Conservation (phyloP, 2,113 vertebrate species). For the Gopherus evgoodei region DNA sequence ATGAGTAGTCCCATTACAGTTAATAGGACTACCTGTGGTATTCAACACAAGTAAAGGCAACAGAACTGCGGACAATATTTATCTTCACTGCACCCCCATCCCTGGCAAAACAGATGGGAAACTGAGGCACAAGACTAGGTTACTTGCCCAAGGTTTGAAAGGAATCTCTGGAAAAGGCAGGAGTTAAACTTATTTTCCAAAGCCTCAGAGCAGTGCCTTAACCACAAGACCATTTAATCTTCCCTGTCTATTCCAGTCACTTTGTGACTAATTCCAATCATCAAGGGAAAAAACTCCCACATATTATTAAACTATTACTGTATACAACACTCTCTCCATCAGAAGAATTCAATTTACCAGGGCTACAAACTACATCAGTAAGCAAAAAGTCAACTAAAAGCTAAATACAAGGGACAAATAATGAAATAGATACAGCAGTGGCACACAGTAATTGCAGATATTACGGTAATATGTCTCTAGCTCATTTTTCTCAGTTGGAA, state of each 20-base stretch:
- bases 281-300: not conserved
- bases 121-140: not conserved
- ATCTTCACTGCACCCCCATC: not conserved
- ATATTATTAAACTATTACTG: not conserved
- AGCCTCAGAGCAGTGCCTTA: not conserved
- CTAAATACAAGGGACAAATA: not conserved
- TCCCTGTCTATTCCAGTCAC: not conserved
- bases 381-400: not conserved
- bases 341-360: not conserved
- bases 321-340: not conserved
- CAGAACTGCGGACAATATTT: not conserved
- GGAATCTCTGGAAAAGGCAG: not conserved
- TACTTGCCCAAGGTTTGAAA: not conserved
- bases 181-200: fast-evolving
- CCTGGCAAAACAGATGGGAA: not conserved
- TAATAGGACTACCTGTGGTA: not conserved
- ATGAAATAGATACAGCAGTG: not conserved
- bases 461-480: not conserved
- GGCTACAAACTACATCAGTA: not conserved
- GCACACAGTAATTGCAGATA: not conserved
- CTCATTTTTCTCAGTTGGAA: not conserved
- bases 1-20: too few species aligned
- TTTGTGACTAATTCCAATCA: not conserved
- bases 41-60: not conserved
- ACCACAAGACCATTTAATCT: not conserved